Evolutionary conservation across 2,888 invertebrate genomes (phyloP), one percentile per base, ranked within the genome.

Genomic region (Isoperla grammatica): DNA sequence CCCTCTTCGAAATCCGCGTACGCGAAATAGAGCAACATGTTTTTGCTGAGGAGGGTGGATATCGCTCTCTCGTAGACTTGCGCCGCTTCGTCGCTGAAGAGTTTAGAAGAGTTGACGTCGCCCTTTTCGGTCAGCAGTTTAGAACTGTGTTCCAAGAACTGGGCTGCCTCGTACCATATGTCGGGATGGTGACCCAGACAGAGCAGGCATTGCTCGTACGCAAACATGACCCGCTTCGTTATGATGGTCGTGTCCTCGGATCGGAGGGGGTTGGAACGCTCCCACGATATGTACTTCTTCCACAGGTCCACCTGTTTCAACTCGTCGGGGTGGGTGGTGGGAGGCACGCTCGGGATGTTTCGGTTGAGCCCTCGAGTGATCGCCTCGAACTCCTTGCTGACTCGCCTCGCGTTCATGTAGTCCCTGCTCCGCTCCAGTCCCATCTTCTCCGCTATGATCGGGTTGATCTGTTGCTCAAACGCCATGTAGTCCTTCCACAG

Each of bases 1-100:
- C 95, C 90, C 78, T 99, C 99, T 74, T 99, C 98, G 70, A 97
- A 99, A 76, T 99, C 99, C 0, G 98, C 96, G 72, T 96, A 97
- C 0, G 98, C 96, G 77, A 99, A 99, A 74, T 98, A 96, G 17
- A 99, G 75, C 53, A 99, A 76, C 75, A 95, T 91, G 71, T 95
- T 97, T 64, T 90, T 90, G 62, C 90, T 91, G 59, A 99, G 79
- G 0, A 96, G 83, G 0, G 93, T 88, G 58, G 83, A 86, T 1
- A 95, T 95, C 0, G 98, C 97, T 35, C 97, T 80, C 72, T 99
- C 98, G 72, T 95, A 94, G 71, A 99, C 91, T 37, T 88, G 89
- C 0, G 93, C 91, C 17, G 95, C 95, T 73, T 98, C 96, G 72
- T 97, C 96, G 53, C 90, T 91, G 75, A 96, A 95, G 68, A 90